phyloP scores from a whole-genome alignment of 2,888 invertebrate genomes.

The Cylindroiulus punctatus region DNA sequence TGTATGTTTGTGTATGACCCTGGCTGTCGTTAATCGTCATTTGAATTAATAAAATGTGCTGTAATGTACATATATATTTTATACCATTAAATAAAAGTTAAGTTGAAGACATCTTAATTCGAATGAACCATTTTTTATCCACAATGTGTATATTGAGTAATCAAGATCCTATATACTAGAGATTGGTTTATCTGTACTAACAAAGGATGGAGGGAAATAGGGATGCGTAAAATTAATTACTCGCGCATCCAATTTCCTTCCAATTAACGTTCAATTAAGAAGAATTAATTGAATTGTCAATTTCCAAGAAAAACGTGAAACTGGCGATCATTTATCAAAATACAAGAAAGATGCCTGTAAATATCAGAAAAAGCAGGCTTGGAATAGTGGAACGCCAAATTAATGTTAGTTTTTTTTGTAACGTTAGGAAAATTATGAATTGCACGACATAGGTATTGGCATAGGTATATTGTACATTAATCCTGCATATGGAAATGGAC shows the following conservation, averaged over 20 bases:
- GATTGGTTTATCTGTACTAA: neutral
- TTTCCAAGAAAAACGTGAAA: conserved; percentile 1
- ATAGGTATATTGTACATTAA: too few relatives aligned
- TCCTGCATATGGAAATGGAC: neutral
- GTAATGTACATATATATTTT: conserved; percentile 32
- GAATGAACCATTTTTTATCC: neutral
- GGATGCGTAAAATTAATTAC: neutral
- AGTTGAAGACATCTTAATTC: conserved; percentile 25
- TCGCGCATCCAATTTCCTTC: conserved; percentile 4
- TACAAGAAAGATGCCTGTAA: neutral
- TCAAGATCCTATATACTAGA: neutral
- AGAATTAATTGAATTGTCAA: conserved; percentile 19
- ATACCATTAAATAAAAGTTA: conserved; percentile 32
- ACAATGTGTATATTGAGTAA: neutral
- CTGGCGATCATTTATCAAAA: neutral
- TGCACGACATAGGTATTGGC: neutral
- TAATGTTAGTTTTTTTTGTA: neutral
- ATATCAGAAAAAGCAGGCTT: neutral
- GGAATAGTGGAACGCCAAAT: neutral
- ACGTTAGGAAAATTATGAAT: neutral
- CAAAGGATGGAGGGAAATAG: neutral
- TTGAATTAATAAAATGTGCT: conserved; percentile 32
- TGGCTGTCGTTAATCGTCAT: conserved; percentile 27
- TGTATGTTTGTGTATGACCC: conserved; percentile 21
- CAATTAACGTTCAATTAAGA: neutral